phyloP scores from a whole-genome alignment of 1,140 invertebrate genomes.

The Philopotamus ludificatus region DNA sequence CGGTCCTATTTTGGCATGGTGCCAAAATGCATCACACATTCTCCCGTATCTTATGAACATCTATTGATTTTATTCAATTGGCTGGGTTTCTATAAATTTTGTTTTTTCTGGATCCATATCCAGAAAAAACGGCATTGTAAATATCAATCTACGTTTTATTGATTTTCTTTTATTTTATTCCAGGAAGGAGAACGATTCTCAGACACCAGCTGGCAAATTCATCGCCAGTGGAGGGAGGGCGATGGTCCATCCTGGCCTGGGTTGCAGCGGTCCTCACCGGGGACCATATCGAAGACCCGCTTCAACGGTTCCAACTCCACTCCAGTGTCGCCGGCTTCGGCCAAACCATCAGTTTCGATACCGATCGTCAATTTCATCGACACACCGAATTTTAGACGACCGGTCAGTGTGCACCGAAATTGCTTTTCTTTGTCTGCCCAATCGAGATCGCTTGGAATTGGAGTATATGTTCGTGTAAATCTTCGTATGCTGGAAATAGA shows the following conservation, averaged over 20 bases:
- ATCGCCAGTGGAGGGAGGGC: slow-evolving; percentile 54
- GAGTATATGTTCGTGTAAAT: no score
- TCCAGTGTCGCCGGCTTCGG: background rate
- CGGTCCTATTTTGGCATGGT: no score
- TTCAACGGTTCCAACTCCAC: slow-evolving; percentile 30
- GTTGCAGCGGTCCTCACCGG: slow-evolving; percentile 5
- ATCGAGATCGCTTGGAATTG: no score
- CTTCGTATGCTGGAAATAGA: no score
- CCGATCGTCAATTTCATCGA: background rate
- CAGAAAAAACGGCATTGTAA: no score
- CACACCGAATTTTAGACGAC: slow-evolving; percentile 1
- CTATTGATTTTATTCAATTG: no score
- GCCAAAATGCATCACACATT: no score
- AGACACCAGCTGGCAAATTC: slow-evolving; percentile 63
- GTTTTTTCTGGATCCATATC: no score
- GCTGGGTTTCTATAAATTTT: no score
- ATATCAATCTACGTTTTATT: background rate
- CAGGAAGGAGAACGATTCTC: slow-evolving; percentile 60
- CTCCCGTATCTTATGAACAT: no score
- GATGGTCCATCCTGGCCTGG: slow-evolving; percentile 42
- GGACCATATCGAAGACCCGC: slow-evolving; percentile 46
- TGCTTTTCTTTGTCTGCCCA: no score
- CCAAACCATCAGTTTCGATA: background rate
- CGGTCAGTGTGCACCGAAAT: slow-evolving; percentile 19
- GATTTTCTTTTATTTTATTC: slow-evolving; percentile 33